Evolutionary conservation across 2,888 invertebrate genomes (phyloP), one percentile per base, ranked within the genome.

Genomic region (Mythimna vitellina): DNA sequence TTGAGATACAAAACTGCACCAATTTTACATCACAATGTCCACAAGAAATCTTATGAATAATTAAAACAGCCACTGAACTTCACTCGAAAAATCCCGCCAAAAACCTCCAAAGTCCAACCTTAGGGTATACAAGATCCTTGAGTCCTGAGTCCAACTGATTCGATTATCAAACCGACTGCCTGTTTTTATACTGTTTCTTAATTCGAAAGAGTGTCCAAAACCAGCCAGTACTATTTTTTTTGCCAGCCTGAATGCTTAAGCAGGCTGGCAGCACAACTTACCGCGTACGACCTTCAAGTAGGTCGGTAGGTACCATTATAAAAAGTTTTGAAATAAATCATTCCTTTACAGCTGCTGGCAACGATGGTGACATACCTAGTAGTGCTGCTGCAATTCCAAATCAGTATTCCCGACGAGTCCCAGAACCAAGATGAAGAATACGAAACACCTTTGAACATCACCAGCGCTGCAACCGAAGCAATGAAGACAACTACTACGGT

Each of bases 321-420:
- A 38, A 8, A 53, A 46, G 14, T 56, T 42, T 64, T 10, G 1
- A 53, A 35, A n/a, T 17, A 12, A 25, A n/a, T 69, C 1, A 4
- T 79, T 76, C 74, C 75, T 81, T 95, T 93, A 65, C 93, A 97
- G 97, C 92, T 98, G 14, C 91, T 98, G 78, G 97, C 98, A 10
- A 98, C 98, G 35, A 98, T 98, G 98, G 98, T 98, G 49, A 98
- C 98, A 0, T 98, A 98, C 91, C 91, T 98, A 80, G 98, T 98
- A 25, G 98, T 98, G 42, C 89, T 98, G 72, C 93, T 98, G 56
- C 98, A 98, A 89, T 98, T 98, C 93, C 98, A 98, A 94, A 98
- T 98, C 75, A 98, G 98, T 88, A 97, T 98, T 85, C 98, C 98
- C 0, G 97, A 97, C 76, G 97, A 97, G 3, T 89, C 83, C 42